Evolutionary conservation across 92 coral and sea anemone genomes (phyloP).

Genomic region (Umimayanthus kanabou): DNA sequence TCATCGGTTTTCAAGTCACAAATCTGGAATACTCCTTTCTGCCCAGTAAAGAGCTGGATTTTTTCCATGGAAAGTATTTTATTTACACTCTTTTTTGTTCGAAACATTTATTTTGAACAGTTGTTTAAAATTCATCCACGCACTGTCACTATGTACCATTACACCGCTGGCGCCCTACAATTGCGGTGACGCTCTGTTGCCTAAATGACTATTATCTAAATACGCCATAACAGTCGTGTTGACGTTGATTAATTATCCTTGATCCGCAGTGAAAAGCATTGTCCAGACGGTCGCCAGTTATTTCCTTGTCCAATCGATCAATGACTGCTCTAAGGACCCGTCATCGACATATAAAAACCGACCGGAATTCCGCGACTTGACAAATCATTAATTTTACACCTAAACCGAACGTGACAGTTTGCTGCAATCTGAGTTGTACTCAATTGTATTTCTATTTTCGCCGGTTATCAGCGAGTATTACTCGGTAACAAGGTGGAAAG

Average conservation of each 20-base stretch:
- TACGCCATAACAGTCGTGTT: conserved; percentile 36
- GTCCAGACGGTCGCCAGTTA: conserved; percentile 14
- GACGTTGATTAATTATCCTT: conserved; percentile 39
- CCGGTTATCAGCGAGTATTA: conserved; percentile 27
- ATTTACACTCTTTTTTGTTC: no score
- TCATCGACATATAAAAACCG: conserved; percentile 28
- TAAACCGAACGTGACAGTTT: conserved; percentile 32
- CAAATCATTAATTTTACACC: conserved; percentile 38
- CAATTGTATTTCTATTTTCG: conserved; percentile 7
- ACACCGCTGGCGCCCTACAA: neutral
- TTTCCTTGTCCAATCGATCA: conserved; percentile 47
- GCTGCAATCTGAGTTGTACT: conserved; percentile 2
- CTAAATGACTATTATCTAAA: conserved; percentile 27
- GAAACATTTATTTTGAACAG: no score
- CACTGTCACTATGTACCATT: no score
- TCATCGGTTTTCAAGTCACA: neutral
- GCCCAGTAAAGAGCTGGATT: neutral
- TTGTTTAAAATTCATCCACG: no score
- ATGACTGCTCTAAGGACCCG: conserved; percentile 27
- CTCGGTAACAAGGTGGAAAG: conserved; percentile 37
- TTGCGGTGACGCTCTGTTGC: neutral
- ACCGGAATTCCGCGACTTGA: conserved; percentile 37
- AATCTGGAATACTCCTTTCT: neutral
- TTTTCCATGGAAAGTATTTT: no score
- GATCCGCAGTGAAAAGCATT: conserved; percentile 33